Evolutionary conservation across 2,113 vertebrate genomes (phyloP), one percentile per base, ranked within the genome.

Genomic region (Phocoena phocoena): DNA sequence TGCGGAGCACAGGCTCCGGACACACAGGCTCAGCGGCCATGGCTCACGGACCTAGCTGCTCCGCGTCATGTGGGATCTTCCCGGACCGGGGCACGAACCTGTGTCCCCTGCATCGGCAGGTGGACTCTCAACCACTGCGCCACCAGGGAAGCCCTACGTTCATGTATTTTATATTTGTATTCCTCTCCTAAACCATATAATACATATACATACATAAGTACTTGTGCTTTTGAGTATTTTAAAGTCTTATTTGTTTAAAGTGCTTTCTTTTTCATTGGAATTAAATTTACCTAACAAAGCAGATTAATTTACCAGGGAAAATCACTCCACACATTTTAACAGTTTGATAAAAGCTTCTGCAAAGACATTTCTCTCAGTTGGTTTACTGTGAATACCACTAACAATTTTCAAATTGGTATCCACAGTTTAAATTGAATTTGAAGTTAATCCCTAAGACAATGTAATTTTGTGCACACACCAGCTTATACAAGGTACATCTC

Each of bases 401-500:
- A 17, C 33, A 80, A 80, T 58, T 80, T 80, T 58, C n/a, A 10
- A 36, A 80, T 26, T 58, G 53, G n/a, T 38, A 58, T 58, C n/a
- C 53, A 58, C 4, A 80, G n/a, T 80, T 84, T 96, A 84, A 95
- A 83, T 86, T 96, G 28, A 88, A 60, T 94, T 93, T 88, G 15
- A 89, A 87, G 55, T 44, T 89, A 88, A 41, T 67, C 67, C 81
- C 36, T 84, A 97, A 97, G 85, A 90, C 12, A 96, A 90, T 41
- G 79, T 86, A 88, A 41, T 95, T 31, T 50, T 90, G 63, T 55
- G 15, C 38, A 79, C 87, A 44, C 13, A 95, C 6, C 2, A 90
- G 65, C 67, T 90, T 38, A 95, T 76, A 85, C 82, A 68, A 90
- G 62, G 31, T 83, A 21, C 70, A 44, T 68, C 8, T 36, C 10